phyloP scores from a whole-genome alignment of 2,888 invertebrate genomes.

The Chalcosyrphus nemorum region DNA sequence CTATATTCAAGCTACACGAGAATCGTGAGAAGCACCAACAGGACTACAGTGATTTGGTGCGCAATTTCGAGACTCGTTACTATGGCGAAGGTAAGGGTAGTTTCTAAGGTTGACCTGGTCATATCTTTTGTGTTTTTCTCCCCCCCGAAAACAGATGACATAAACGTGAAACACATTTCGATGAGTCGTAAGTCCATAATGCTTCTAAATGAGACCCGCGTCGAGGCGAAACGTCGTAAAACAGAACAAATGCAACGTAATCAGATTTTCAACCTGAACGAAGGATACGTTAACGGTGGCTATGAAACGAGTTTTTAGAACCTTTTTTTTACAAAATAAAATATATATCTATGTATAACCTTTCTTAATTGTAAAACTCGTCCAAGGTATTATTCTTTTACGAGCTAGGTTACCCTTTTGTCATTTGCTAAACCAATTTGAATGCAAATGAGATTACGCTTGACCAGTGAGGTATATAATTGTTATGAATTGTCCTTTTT shows the following conservation, averaged over 20 bases:
- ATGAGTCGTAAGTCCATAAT: slow-evolving; percentile 80
- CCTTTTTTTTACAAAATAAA: not conserved
- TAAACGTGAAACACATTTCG: slow-evolving; percentile 78
- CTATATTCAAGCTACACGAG: slow-evolving; percentile 79
- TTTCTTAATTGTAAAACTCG: not conserved
- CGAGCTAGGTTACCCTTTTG: not conserved
- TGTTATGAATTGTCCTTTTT: not conserved
- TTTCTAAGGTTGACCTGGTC: not conserved
- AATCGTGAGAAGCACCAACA: slow-evolving; percentile 76
- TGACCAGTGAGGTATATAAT: not conserved
- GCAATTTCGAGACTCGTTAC: slow-evolving; percentile 80
- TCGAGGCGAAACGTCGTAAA: slow-evolving; percentile 76
- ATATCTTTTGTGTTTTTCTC: not conserved
- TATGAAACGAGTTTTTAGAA: slow-evolving; percentile 74
- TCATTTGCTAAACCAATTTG: not conserved
- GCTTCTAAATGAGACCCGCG: slow-evolving; percentile 78
- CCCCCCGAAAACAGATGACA: slow-evolving; percentile 73
- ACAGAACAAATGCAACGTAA: slow-evolving; percentile 74
- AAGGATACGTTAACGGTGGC: slow-evolving; percentile 76
- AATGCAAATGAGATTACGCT: slow-evolving; percentile 31
- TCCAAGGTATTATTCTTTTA: not conserved
- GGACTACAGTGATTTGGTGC: slow-evolving; percentile 80
- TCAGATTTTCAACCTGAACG: slow-evolving; percentile 74
- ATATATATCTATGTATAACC: not conserved
- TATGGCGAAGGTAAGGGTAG: slow-evolving; percentile 76